phyloP scores from a whole-genome alignment of 2,888 invertebrate species.

The Linyphia triangularis region DNA sequence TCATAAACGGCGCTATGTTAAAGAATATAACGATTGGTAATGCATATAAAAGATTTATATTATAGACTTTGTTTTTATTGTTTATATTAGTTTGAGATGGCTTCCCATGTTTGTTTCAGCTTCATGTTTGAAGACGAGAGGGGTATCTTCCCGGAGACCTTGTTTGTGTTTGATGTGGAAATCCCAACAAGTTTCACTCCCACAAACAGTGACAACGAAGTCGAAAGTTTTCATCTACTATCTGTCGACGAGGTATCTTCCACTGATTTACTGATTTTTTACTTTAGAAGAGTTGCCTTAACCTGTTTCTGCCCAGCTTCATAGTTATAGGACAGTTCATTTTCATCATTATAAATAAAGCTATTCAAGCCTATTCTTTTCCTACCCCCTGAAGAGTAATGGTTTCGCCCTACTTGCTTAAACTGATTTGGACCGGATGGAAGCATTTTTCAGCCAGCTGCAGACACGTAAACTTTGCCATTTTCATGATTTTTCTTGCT shows the following conservation, averaged over 20 bases:
- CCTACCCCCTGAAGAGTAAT: neutral
- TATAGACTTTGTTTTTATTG: too few relatives aligned
- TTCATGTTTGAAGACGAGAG: slow-evolving; percentile 95
- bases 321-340: neutral
- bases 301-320: neutral
- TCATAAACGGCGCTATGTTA: too few relatives aligned
- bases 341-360: neutral
- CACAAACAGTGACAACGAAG: slow-evolving; percentile 96
- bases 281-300: too few relatives aligned
- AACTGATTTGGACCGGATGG: too few relatives aligned
- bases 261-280: too few relatives aligned
- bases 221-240: slow-evolving; percentile 92
- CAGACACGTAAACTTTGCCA: too few relatives aligned
- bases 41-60: too few relatives aligned
- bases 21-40: too few relatives aligned
- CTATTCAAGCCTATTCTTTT: neutral
- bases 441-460: neutral
- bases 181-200: slow-evolving; percentile 93
- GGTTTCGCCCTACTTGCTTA: too few relatives aligned
- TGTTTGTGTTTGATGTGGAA: slow-evolving; percentile 95
- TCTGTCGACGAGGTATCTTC: slow-evolving; percentile 86
- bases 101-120: slow-evolving; percentile 80
- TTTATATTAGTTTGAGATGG: too few relatives aligned
- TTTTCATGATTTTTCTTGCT: too few relatives aligned
- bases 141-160: slow-evolving; percentile 95